phyloP scores from a whole-genome alignment of 2,888 invertebrate genomes.

The Drosophila rubida region DNA sequence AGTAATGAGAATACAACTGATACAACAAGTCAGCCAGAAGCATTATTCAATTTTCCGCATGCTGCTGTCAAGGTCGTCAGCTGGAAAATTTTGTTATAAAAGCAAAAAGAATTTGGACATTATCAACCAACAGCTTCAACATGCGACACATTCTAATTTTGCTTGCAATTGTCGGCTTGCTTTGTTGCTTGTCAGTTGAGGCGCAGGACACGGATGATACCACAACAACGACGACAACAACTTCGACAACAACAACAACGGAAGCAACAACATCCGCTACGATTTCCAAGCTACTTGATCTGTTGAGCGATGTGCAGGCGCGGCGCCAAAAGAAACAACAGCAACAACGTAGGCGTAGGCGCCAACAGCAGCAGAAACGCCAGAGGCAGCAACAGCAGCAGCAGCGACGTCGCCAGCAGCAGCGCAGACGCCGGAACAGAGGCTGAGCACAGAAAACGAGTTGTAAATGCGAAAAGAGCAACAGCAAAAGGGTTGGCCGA shows the following conservation, averaged over 20 bases:
- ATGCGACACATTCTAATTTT: constrained; percentile 10
- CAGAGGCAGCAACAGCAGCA: constrained; percentile 4
- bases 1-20: not conserved
- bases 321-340: not conserved
- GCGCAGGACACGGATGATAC: not conserved
- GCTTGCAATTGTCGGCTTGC: not conserved
- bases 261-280: constrained; percentile 5
- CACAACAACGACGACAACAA: not conserved
- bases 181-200: not conserved
- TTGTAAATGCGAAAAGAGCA: not conserved
- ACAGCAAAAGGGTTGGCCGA: too few relatives aligned
- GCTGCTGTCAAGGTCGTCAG: not conserved
- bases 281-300: not conserved
- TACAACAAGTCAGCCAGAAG: not conserved
- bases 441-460: constrained; percentile 1
- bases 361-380: constrained; percentile 5
- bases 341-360: constrained; percentile 1
- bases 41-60: not conserved
- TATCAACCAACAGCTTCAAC: not conserved
- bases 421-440: not conserved
- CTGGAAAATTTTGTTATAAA: constrained; percentile 5
- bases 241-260: constrained; percentile 6
- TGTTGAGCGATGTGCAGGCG: not conserved
- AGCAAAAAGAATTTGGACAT: not conserved
- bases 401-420: constrained; percentile 7